These are phyloP conservation scores for Cairina moschata DNA, from an alignment of 2,113 vertebrate genomes.

Conservation along the genomic window DNA sequence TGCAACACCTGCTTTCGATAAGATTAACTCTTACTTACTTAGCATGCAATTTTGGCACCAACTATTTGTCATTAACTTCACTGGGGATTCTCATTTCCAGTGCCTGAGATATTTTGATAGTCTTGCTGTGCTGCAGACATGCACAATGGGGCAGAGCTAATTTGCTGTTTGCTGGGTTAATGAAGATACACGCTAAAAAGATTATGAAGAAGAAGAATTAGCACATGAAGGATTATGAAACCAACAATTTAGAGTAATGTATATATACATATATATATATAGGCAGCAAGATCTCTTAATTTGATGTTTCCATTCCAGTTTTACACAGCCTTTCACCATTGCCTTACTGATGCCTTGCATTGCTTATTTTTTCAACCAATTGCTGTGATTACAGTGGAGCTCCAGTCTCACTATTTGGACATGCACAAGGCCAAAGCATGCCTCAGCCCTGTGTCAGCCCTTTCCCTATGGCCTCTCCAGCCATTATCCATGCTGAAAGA, in stretches of 20 bases:
- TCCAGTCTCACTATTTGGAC: not conserved
- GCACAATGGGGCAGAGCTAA: conserved; percentile 25
- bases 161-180: conserved; percentile 32
- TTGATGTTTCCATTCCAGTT: not conserved
- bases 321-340: not conserved
- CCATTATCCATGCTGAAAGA: not conserved
- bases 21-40: conserved; percentile 38
- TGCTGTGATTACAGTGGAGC: not conserved
- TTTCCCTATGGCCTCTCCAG: not conserved
- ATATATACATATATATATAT: not conserved
- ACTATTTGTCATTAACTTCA: not conserved
- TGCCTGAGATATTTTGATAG: not conserved
- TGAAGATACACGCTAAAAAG: not conserved
- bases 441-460: not conserved
- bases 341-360: not conserved
- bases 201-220: not conserved
- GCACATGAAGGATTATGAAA: not conserved
- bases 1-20: not conserved
- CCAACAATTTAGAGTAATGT: not conserved
- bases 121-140: not conserved
- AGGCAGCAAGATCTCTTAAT: not conserved
- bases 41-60: not conserved
- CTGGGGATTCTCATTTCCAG: not conserved
- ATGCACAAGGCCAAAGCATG: not conserved
- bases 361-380: not conserved